Evolutionary conservation across 1,140 invertebrate genomes (phyloP).

Genomic region (Calycopis cecrops): DNA sequence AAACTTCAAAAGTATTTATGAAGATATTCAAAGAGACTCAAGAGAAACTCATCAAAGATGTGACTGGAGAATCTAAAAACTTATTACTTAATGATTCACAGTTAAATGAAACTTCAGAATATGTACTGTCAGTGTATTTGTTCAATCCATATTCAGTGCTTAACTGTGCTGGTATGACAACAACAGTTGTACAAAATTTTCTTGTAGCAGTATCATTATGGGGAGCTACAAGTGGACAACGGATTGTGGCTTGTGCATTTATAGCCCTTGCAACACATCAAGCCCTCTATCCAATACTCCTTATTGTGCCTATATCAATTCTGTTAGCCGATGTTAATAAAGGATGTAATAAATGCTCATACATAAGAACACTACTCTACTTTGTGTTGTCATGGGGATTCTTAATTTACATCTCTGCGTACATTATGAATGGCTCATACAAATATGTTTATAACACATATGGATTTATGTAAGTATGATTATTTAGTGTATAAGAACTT

Average conservation of each 20-base stretch:
- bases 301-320: slow-evolving; percentile 86
- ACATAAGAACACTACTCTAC: slow-evolving; percentile 62
- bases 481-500: slow-evolving; percentile 8
- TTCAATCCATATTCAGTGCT: slow-evolving; percentile 95
- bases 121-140: slow-evolving; percentile 88
- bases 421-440: slow-evolving; percentile 79
- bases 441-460: slow-evolving; percentile 86
- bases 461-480: slow-evolving; percentile 85
- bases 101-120: slow-evolving; percentile 76
- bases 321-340: slow-evolving; percentile 62
- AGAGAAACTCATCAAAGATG: slow-evolving; percentile 64
- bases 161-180: slow-evolving; percentile 93
- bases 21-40: slow-evolving; percentile 64
- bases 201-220: slow-evolving; percentile 83
- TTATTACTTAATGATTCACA: slow-evolving; percentile 77
- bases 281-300: slow-evolving; percentile 89
- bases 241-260: slow-evolving; percentile 77
- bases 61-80: slow-evolving; percentile 76
- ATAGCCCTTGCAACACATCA: slow-evolving; percentile 88
- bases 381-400: slow-evolving; percentile 70
- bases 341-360: slow-evolving; percentile 71
- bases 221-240: slow-evolving; percentile 80
- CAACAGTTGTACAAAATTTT: slow-evolving; percentile 93
- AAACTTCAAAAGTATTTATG: slow-evolving; percentile 81
- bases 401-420: slow-evolving; percentile 65